phyloP scores from a whole-genome alignment of 2,797 vertebrate genomes.

The Arrhamphus sclerolepis region DNA sequence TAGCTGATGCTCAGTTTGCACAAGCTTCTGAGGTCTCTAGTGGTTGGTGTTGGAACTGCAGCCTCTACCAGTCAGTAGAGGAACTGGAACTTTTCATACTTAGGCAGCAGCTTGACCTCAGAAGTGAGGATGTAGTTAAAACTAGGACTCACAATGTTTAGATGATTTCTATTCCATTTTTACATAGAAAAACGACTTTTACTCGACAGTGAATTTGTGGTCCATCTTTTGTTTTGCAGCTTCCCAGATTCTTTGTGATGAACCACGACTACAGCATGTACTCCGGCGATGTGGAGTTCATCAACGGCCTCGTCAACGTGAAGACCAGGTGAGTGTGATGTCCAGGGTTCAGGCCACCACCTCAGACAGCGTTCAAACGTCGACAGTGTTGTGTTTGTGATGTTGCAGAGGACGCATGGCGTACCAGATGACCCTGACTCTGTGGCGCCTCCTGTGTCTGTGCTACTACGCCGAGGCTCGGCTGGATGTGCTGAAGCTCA shows the following conservation, averaged over 20 bases:
- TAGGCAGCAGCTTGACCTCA: no score
- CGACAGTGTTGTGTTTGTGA: neutral
- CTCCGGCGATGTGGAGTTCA: conserved; percentile 87
- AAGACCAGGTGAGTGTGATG: conserved; percentile 83
- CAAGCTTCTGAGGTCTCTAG: no score
- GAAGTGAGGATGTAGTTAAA: no score
- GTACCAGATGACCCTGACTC: conserved; percentile 81
- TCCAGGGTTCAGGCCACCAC: neutral
- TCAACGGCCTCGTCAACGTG: conserved; percentile 84
- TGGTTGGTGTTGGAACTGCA: no score
- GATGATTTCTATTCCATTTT: no score
- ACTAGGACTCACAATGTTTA: no score
- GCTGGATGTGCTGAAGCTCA: conserved; percentile 90
- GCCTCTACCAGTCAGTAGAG: no score
- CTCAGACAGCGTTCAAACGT: no score
- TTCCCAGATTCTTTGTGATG: conserved; percentile 86
- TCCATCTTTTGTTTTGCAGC: conserved; percentile 71
- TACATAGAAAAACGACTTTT: no score
- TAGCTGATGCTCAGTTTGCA: no score
- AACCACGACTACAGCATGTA: conserved; percentile 87
- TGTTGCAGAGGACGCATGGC: conserved; percentile 78
- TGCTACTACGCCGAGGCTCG: conserved; percentile 84
- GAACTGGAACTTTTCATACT: no score
- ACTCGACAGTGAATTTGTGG: no score
- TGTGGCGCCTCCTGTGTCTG: conserved; percentile 83